Evolutionary conservation across 2,113 vertebrate genomes (phyloP).

Genomic region (Furnarius figulus): DNA sequence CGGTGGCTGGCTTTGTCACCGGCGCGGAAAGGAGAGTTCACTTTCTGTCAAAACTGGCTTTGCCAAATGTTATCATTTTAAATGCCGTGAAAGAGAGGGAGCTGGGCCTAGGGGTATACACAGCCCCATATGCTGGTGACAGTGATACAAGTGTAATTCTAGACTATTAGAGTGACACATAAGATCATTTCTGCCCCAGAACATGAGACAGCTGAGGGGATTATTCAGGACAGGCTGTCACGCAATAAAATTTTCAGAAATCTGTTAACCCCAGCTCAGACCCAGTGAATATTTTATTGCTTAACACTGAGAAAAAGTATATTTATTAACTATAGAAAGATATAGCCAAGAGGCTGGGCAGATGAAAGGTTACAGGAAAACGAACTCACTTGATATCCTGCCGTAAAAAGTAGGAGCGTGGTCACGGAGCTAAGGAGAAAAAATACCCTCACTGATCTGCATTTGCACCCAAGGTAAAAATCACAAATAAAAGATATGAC

Average conservation of each 20-base stretch:
- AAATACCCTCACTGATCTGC: neutral
- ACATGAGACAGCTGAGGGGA: constrained; percentile 85
- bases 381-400: neutral
- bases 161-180: constrained; percentile 93
- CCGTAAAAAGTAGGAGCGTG: neutral
- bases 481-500: neutral
- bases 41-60: constrained; percentile 89
- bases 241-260: constrained; percentile 92
- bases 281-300: constrained; percentile 93
- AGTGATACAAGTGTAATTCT: constrained; percentile 97
- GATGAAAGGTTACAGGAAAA: constrained; percentile 57
- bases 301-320: constrained; percentile 78
- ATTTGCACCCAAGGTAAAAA: constrained; percentile 18
- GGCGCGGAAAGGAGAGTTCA: constrained; percentile 80
- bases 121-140: constrained; percentile 92
- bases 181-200: constrained; percentile 85
- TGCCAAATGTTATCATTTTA: constrained; percentile 94
- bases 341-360: constrained; percentile 70
- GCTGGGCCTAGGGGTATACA: constrained; percentile 94
- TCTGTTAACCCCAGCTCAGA: constrained; percentile 92
- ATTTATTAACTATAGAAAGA: constrained; percentile 91
- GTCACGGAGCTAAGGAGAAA: neutral
- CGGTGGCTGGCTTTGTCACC: constrained; percentile 84
- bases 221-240: constrained; percentile 90
- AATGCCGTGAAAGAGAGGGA: constrained; percentile 91